phyloP scores from a whole-genome alignment of 1,140 invertebrate species.

The Melitaea cinxia region DNA sequence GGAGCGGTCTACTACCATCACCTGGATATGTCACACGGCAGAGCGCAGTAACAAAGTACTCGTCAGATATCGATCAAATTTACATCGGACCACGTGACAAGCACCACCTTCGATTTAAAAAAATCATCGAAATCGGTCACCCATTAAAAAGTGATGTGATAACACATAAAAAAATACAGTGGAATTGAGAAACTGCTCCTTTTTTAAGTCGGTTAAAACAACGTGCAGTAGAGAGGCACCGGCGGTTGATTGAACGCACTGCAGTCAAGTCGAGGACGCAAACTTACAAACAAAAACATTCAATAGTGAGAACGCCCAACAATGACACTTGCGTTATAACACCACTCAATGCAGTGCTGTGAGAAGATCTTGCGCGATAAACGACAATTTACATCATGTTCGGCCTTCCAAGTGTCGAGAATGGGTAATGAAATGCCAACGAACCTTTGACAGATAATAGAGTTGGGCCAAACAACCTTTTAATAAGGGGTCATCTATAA shows the following conservation, averaged over 20 bases:
- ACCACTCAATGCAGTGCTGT: constrained; percentile 3
- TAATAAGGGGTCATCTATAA: not conserved
- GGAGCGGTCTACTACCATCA: no score
- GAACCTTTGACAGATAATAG: not conserved
- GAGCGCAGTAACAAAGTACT: no score
- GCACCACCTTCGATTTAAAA: no score
- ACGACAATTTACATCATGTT: not conserved
- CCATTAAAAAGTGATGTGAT: not conserved
- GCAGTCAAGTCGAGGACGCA: constrained; percentile 5
- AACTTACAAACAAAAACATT: constrained; percentile 20
- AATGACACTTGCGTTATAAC: constrained; percentile 10
- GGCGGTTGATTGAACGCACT: no score
- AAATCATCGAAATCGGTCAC: no score
- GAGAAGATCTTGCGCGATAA: constrained; percentile 3
- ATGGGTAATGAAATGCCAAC: not conserved
- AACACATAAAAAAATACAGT: no score
- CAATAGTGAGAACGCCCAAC: constrained; percentile 22
- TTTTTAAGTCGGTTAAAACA: no score
- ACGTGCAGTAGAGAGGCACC: not conserved
- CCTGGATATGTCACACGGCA: no score
- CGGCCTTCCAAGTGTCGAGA: not conserved
- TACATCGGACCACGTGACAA: no score
- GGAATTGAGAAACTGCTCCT: no score
- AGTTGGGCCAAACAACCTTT: not conserved
- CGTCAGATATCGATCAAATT: no score